Evolutionary conservation across 2,888 invertebrate species (phyloP).

Genomic region (Bugula neritina): DNA sequence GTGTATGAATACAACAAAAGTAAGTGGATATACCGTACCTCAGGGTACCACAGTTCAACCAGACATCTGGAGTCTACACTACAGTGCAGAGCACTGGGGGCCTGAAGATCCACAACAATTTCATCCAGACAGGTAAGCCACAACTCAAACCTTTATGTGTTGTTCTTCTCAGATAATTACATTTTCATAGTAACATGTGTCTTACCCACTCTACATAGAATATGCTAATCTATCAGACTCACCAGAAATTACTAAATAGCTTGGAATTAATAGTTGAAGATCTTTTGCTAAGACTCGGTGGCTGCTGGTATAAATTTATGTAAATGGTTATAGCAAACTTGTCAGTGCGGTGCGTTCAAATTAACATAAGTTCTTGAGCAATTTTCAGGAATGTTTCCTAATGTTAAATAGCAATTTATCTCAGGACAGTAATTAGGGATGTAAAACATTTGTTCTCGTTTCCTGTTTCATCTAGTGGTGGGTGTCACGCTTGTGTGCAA

Average conservation of each 20-base stretch:
- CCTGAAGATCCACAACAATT: constrained; percentile 29
- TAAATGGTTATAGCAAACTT: background rate
- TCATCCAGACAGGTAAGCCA: constrained; percentile 28
- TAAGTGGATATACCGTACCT: constrained; percentile 28
- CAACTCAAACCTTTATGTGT: background rate
- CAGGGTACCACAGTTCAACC: constrained; percentile 28
- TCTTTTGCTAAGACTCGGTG: background rate
- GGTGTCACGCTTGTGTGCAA: background rate
- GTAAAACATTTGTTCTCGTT: constrained; percentile 5
- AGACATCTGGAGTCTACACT: constrained; percentile 29
- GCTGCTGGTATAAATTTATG: constrained; percentile 8
- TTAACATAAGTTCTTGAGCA: constrained; percentile 4
- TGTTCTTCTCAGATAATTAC: background rate
- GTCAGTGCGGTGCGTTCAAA: constrained; percentile 3
- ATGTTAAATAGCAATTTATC: background rate
- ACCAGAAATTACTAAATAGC: constrained; percentile 19
- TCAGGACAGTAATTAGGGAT: background rate
- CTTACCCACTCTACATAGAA: background rate
- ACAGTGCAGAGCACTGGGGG: constrained; percentile 30
- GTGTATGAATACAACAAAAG: constrained; percentile 29
- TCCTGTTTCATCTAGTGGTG: constrained; percentile 16
- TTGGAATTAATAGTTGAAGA: background rate
- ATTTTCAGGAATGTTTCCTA: constrained; percentile 19
- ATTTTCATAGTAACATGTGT: background rate
- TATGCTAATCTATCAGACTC: constrained; percentile 10